Base-by-base conservation (phyloP, 2,888 invertebrate genomes). In the Aleiodes alternator region DNA sequence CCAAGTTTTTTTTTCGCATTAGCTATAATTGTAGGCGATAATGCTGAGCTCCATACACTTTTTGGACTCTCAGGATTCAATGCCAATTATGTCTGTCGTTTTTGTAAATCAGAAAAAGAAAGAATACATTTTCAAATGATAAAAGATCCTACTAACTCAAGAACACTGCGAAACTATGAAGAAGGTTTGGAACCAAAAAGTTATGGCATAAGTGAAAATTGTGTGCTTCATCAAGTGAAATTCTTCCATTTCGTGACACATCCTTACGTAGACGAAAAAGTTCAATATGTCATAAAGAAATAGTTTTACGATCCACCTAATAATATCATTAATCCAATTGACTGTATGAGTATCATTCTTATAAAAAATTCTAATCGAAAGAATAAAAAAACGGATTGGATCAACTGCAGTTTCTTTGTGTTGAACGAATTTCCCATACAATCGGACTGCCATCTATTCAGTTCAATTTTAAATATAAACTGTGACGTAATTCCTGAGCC, bases 11-110 rank as follows among this genome's bases (percentile, higher is more conserved):
- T n/a, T 51, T 81, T 81, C 57, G 75, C 51, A 8, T 57, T 80
- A 34, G 72, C 55, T 14, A 64, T 80, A 43, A 51, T 81, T 38
- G 56, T 70, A 23, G 80, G 79, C 9, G 81, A 81, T 61, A 80
- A 80, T 75, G 56, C 82, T 4, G 79, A 75, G 4, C 55, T 82
- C 9, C 76, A 82, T 50, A 69, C 76, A 23, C 48, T 80, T n/a
- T 76, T 76, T 16, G 80, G 80, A 0, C 71, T 80, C 11, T 23
- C 31, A 66, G 7, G 78, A 74, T 82, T 81, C 57, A 73, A 51
- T 70, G 69, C 78, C 0, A 79, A 76, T 51, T 53, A 76, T 69
- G 78, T 69, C 68, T 81, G 80, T 56, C 75, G 75, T n/a, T 69
- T 79, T 55, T 79, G 75, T 66, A 64, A 51, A 9, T 66, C 48